Evolutionary conservation across 1,140 invertebrate genomes (phyloP), one percentile per base, ranked within the genome.

Genomic region (Aphaenogaster floridana): DNA sequence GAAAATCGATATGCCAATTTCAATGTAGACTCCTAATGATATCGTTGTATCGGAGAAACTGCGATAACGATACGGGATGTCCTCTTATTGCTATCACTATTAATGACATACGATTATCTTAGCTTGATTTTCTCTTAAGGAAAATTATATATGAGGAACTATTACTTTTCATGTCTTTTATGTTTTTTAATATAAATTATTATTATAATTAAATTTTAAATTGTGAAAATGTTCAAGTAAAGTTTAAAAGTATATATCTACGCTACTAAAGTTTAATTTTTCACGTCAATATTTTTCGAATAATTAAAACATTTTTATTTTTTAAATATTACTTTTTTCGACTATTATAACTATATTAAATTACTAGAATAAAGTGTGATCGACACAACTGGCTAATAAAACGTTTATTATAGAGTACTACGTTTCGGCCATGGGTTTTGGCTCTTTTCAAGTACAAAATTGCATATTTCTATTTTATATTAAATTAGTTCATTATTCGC

Each of bases 1-100:
- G 36, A 68, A 42, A 61, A 76, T 84, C 57, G 13, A 74, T 84
- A 76, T 50, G 69, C 42, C 69, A 76, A 61, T 74, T 84, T 76
- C 54, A 63, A 50, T 4, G 42, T 39, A 13, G 17, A 76, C 34
- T 59, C 34, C 21, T 84, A 76, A 61, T 52, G 68, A 45, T 48
- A 52, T 63, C 39, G 42, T 84, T 48, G 36, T 39, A 42, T 54
- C 13, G n/a, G 7, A 39, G 48, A 54, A 63, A 54, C 50, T 57
- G 42, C 28, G 36, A 42, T 69, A 81, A 54, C 50, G 61, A 54
- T 68, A 52, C n/a, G 21, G 13, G 8, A 80, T 69, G 13, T 66
- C 6, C 45, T 50, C 45, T 39, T 5, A 39, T 81, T 69, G 64
- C 78, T 42, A 21, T 64, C n/a, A 52, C 13, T 52, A 54, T 69